These are phyloP conservation scores for Phylloscopus whistleri DNA, from an alignment of 2,113 vertebrate genomes.

Conservation along the genomic window DNA sequence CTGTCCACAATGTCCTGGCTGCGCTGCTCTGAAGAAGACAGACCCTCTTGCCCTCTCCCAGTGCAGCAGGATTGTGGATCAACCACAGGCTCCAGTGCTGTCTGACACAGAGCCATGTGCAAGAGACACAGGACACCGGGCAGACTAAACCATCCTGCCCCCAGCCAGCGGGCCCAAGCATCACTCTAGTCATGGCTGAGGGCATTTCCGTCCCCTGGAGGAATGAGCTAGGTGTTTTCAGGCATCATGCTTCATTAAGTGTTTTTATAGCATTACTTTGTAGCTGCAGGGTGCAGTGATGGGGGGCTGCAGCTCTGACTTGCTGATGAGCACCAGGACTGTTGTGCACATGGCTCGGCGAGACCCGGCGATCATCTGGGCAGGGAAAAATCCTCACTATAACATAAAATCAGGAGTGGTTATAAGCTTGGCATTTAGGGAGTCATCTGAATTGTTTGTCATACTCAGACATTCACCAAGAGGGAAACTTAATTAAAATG, in stretches of 20 bases:
- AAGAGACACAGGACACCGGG: neutral
- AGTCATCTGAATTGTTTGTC: conserved; percentile 2
- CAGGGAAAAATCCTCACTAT: neutral
- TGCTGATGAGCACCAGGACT: neutral
- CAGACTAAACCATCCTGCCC: neutral
- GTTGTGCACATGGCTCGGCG: accelerated
- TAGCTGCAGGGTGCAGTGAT: neutral
- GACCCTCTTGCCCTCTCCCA: neutral
- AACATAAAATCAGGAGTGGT: neutral
- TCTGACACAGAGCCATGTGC: accelerated
- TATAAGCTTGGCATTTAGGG: neutral
- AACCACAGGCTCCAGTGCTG: neutral
- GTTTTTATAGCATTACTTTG: neutral
- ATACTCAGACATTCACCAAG: neutral
- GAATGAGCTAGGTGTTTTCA: neutral
- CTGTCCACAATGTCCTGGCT: neutral
- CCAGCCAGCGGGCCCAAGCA: accelerated
- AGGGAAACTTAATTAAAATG: conserved; percentile 37
- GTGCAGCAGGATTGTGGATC: neutral
- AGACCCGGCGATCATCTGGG: neutral
- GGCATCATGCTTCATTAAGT: neutral
- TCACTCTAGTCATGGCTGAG: neutral
- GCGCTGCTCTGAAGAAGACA: neutral
- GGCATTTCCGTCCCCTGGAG: neutral
- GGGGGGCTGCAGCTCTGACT: neutral